phyloP scores from a whole-genome alignment of 2,888 invertebrate species.

The Diarsia mendica region DNA sequence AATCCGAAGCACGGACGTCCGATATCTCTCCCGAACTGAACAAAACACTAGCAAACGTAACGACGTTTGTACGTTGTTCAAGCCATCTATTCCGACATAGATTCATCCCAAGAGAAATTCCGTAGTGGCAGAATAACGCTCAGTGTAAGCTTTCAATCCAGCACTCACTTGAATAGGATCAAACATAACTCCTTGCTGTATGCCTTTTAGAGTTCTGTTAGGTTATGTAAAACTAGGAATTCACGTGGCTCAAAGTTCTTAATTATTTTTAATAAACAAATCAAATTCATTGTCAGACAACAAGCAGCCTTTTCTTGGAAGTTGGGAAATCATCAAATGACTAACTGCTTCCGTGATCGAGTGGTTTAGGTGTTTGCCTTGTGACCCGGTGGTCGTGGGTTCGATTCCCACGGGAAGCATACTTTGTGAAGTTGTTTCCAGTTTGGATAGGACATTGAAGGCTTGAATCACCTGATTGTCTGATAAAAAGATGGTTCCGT shows the following conservation, averaged over 20 bases:
- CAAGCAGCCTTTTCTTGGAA: neutral
- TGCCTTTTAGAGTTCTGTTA: constrained; percentile 44
- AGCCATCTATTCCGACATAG: constrained; percentile 72
- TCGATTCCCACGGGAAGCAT: too few species aligned
- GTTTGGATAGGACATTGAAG: too few species aligned
- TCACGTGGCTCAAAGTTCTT: neutral
- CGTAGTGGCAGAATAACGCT: constrained; percentile 70
- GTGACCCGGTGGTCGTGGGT: too few species aligned
- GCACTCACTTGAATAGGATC: constrained; percentile 68
- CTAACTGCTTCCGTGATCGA: too few species aligned
- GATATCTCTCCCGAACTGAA: constrained; percentile 68
- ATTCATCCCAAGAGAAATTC: constrained; percentile 78
- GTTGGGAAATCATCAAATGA: too few species aligned
- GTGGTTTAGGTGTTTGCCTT: too few species aligned
- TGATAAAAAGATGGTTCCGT: too few species aligned
- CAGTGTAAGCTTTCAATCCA: constrained; percentile 73
- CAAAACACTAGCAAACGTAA: constrained; percentile 71
- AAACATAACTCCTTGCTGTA: constrained; percentile 59
- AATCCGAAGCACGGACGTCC: constrained; percentile 67
- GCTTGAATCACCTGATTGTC: too few species aligned
- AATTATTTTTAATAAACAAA: neutral
- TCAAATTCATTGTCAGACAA: neutral
- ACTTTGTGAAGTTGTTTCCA: too few species aligned
- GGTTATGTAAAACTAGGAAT: constrained; percentile 20
- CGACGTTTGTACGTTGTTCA: constrained; percentile 74